Evolutionary conservation across 2,888 invertebrate species (phyloP).

Genomic region (Hyppa rectilinea): DNA sequence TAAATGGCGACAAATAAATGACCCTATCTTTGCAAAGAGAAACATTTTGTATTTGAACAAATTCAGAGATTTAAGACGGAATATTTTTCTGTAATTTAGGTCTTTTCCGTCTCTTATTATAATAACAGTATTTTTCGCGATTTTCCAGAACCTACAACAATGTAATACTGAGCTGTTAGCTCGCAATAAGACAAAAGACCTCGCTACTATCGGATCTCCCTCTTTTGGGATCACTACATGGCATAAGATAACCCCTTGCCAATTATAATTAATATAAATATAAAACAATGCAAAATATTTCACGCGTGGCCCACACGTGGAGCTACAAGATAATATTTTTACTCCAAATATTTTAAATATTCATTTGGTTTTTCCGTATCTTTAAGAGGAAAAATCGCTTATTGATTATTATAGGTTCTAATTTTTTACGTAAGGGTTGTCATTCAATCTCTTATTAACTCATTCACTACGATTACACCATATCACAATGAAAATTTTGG

Average conservation of each 20-base stretch:
- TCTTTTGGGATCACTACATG: not conserved
- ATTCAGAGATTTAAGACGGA: too few species aligned
- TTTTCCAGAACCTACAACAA: not conserved
- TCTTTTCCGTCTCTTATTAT: too few species aligned
- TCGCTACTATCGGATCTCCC: constrained; percentile 3
- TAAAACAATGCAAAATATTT: constrained; percentile 4
- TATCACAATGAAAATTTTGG: too few species aligned
- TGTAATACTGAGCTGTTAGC: too few species aligned
- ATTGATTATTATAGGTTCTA: not conserved
- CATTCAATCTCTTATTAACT: not conserved
- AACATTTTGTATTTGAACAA: too few species aligned
- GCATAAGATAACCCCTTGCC: constrained; percentile 33
- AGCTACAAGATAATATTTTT: constrained; percentile 1
- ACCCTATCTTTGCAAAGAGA: too few species aligned
- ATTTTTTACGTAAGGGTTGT: not conserved
- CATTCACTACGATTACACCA: not conserved
- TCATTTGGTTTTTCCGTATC: not conserved
- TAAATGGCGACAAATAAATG: too few species aligned
- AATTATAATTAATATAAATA: constrained; percentile 29
- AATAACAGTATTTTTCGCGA: not conserved
- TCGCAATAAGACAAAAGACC: not conserved
- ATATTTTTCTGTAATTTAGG: too few species aligned
- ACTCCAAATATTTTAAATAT: constrained; percentile 5
- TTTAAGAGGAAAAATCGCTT: not conserved
- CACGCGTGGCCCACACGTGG: constrained; percentile 47